A percentile compares a stretch with the other conserved stretches of the same genome.
phyloP scores from a whole-genome alignment of 2,888 invertebrate species.

The Myopa tessellatipennis region DNA sequence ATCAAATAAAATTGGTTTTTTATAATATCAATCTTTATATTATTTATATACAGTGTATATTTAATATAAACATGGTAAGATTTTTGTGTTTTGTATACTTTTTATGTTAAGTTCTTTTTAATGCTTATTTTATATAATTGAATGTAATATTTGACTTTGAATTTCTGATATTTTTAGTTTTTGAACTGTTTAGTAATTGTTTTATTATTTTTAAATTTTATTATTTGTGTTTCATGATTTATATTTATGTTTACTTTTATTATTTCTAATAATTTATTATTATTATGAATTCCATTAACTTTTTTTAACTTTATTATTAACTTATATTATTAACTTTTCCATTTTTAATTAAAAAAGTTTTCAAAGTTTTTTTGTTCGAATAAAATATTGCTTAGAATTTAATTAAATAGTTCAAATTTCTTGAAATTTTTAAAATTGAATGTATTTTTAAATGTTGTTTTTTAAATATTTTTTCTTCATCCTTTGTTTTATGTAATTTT shows the following conservation, averaged over 20 bases:
- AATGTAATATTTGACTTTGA: not conserved
- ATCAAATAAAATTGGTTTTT: no score
- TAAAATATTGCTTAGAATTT: not conserved
- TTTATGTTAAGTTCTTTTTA: constrained; percentile 18
- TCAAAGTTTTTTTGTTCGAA: not conserved
- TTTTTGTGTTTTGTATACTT: no score
- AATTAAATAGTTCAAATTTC: not conserved
- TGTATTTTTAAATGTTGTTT: no score
- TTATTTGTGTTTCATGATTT: not conserved
- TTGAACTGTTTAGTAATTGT: no score
- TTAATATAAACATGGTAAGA: no score
- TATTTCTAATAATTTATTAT: not conserved
- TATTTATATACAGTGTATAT: no score
- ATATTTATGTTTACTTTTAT: not conserved
- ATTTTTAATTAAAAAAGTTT: not conserved
- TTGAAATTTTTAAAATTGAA: not conserved
- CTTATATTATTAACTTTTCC: not conserved
- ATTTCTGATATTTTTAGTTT: not conserved
- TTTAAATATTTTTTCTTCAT: no score
- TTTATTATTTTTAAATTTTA: not conserved
- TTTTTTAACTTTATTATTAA: not conserved
- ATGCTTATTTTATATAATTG: constrained; percentile 15
- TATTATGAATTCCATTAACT: not conserved
- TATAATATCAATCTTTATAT: no score
- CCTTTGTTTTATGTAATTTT: no score